These are phyloP conservation scores for Scyliorhinus canicula DNA, from an alignment of 2,797 vertebrate genomes.

Conservation along the genomic window DNA sequence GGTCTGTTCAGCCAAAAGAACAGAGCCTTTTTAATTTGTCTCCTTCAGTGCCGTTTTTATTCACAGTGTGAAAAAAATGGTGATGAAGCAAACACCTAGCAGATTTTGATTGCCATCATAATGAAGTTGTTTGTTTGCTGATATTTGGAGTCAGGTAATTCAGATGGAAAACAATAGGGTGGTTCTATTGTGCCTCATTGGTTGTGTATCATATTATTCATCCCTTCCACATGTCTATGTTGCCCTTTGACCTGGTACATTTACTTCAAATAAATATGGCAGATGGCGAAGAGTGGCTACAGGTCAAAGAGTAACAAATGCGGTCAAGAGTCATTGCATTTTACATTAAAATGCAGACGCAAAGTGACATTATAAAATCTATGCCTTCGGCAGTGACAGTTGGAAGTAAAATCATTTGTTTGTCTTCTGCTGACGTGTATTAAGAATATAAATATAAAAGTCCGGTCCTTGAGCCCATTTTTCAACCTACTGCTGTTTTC, in stretches of 20 bases:
- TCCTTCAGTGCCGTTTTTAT: neutral
- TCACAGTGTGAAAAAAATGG: neutral
- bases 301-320: conserved; percentile 57
- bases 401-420: conserved; percentile 34
- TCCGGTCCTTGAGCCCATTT: neutral
- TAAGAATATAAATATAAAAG: neutral
- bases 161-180: neutral
- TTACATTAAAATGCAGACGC: conserved; percentile 56
- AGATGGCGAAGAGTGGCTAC: conserved; percentile 65
- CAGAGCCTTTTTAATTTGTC: neutral
- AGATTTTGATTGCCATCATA: neutral
- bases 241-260: conserved; percentile 60
- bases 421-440: neutral
- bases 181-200: neutral
- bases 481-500: neutral
- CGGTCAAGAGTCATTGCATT: conserved; percentile 54
- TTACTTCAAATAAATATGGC: conserved; percentile 67
- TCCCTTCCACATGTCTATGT: conserved; percentile 58
- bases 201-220: conserved; percentile 24
- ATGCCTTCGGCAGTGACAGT: conserved; percentile 43
- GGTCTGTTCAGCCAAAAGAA: neutral
- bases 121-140: neutral
- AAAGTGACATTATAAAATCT: conserved; percentile 56
- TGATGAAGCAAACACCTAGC: neutral
- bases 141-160: neutral